Evolutionary conservation across 2,797 vertebrate genomes (phyloP), one percentile per base, ranked within the genome.

Genomic region (Brachyalestes nurse): DNA sequence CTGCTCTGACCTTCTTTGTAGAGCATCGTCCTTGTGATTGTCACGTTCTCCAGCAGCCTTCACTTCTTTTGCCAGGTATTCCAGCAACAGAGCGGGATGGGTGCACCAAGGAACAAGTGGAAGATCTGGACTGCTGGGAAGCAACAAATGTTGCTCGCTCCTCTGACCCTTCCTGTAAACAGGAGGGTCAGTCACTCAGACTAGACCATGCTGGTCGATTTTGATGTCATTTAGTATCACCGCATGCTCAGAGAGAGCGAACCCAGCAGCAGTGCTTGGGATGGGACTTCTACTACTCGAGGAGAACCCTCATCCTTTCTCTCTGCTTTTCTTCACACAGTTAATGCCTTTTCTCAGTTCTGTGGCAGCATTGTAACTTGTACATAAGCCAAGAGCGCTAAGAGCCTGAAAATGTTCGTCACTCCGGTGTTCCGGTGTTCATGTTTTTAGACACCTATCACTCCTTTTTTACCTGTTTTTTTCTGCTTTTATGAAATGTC

Each of bases 11-110:
- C 74, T 10, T 17, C 23, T 72, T 17, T 12, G 40, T 72, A 58
- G 65, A 28, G 58, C 6, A 19, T 28, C 28, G 21, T 66, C 69
- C 49, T 57, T 80, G 78, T 76, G 84, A 90, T 89, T 90, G 87
- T 87, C 74, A 86, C 69, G 75, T 90, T 83, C 73, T 86, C 84
- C 83, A 89, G 89, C 90, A 90, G 90, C 91, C 91, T 80, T 75
- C 66, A 85, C 86, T 75, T 38, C n/a, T 34, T 34, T 3, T 34
- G 34, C 34, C 34, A 34, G 34, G 34, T 34, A 34, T 28, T 28
- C 28, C 28, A 28, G 28, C 28, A 28, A 28, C 28, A 3, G 28
- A 28, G 28, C 28, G 28, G 28, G 28, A 28, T 28, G 28, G 28
- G 1, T 8, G 40, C 45, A 40, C 40, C 23, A 23, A 34, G 23